Base-by-base conservation (phyloP, 2,888 invertebrate species). In the Pollenia angustigena region DNA sequence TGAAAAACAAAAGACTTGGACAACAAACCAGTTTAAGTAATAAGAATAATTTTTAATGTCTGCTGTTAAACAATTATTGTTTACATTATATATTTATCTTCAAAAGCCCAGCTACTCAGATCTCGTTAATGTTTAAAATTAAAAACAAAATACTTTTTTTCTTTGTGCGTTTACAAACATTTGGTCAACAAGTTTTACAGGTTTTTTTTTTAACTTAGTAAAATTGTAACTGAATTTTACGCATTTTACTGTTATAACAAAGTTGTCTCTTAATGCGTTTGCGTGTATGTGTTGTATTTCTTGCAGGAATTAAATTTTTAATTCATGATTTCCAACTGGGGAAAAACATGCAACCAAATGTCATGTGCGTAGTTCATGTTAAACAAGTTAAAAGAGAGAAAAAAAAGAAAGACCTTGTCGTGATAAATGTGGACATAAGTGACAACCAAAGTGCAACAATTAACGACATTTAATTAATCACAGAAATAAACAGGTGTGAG, bases 311-410 rank as follows among this genome's bases (percentile, higher is more conserved):
- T 80, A 9, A 32, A 56, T 46, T 64, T 79, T 80, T 85, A 44
- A 84, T 79, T 74, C 84, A 79, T 74, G 72, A 23, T 32, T 76
- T 71, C 0, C 18, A 76, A 52, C 3, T 10, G 58, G 46, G 56
- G 44, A 66, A 81, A 75, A 78, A 58, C 40, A 50, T n/a, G 12
- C 60, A 68, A 74, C 12, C 4, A 71, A 81, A 84, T 84, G 81
- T 87, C 87, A 84, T 87, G 87, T 87, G 87, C 84, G 87, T 87
- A 87, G 87, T 87, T 87, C 87, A 87, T 78, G 87, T 81, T 74
- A 42, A 87, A 87, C 87, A 46, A 81, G 78, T 87, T 81, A 40
- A 42, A 68, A n/a, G 48, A 71, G 68, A 66, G 12, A 54, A 54
- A 48, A 4, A 74, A 48, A 14, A 40, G 32, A 69, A 71, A 69